Conservation (phyloP, 1,140 invertebrate species). For the Wiebesia pumilae region DNA sequence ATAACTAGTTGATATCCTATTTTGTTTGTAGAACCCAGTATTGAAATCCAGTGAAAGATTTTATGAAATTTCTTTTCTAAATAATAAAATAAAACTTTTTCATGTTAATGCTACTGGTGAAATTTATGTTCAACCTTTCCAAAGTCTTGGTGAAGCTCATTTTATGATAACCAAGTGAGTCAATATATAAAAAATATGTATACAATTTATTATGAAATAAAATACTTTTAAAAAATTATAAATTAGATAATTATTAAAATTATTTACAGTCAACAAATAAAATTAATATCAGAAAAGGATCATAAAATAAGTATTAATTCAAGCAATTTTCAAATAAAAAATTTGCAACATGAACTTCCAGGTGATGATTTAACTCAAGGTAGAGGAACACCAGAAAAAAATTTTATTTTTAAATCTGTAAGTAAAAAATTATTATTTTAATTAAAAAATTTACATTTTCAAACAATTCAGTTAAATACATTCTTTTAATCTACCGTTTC, state of each 20-base stretch:
- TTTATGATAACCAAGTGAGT: conserved; percentile 66
- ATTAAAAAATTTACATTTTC: not conserved
- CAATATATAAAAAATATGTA: not conserved
- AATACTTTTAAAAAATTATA: too few species aligned
- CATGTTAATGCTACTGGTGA: conserved; percentile 69
- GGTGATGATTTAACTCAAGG: conserved; percentile 69
- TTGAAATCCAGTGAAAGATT: conserved; percentile 71
- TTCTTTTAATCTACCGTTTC: conserved; percentile 11
- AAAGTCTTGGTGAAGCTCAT: conserved; percentile 71
- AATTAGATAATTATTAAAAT: not conserved
- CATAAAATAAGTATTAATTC: not conserved
- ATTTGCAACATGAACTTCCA: conserved; percentile 68
- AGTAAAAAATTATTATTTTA: conserved; percentile 51
- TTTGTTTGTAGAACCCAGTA: conserved; percentile 60
- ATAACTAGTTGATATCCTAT: not conserved
- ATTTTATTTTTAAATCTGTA: conserved; percentile 65
- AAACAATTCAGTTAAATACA: too few species aligned
- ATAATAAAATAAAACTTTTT: conserved; percentile 59
- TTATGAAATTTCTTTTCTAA: conserved; percentile 60
- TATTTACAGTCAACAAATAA: conserved; percentile 38
- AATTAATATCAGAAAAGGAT: conserved; percentile 30
- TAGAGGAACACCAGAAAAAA: conserved; percentile 65
- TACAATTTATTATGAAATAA: not conserved
- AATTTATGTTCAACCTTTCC: conserved; percentile 71
- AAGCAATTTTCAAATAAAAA: conserved; percentile 55